Percentiles rank a stretch among this genome's conserved stretches.
Conservation (phyloP, 2,888 invertebrate genomes). For the Tachina grossa region DNA sequence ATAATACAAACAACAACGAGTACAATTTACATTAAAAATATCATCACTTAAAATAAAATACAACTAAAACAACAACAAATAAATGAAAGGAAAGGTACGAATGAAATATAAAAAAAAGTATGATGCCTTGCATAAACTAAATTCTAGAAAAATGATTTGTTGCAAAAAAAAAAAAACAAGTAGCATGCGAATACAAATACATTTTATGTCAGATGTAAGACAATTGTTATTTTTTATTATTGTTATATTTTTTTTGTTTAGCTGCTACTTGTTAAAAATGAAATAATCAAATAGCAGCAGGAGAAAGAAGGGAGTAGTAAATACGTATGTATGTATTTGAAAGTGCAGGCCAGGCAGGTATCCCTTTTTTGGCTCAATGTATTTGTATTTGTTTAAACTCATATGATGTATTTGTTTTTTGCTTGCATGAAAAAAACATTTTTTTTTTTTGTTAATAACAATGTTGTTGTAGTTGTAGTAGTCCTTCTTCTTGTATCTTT, state of each 20-base stretch:
- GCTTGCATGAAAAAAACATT: conserved; percentile 19
- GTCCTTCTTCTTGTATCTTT: conserved; percentile 59
- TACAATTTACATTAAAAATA: conserved; percentile 61
- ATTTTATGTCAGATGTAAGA: conserved; percentile 60
- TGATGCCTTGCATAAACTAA: conserved; percentile 49
- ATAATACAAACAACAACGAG: conserved; percentile 1
- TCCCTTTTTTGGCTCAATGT: conserved; percentile 32
- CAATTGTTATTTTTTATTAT: conserved; percentile 55
- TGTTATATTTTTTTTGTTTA: conserved; percentile 32
- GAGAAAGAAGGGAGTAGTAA: not conserved
- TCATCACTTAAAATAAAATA: conserved; percentile 59
- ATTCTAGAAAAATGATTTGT: conserved; percentile 53
- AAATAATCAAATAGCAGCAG: conserved; percentile 5
- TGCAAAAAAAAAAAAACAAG: conserved; percentile 19
- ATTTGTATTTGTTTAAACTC: conserved; percentile 55
- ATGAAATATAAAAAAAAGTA: conserved; percentile 12
- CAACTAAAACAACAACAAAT: conserved; percentile 20
- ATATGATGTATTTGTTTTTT: conserved; percentile 43
- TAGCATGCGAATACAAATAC: conserved; percentile 40
- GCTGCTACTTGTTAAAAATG: conserved; percentile 51
- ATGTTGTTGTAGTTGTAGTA: conserved; percentile 71
- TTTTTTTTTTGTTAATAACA: conserved; percentile 66
- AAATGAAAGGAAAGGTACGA: conserved; percentile 24
- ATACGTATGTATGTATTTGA: conserved; percentile 1
- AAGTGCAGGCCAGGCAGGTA: conserved; percentile 23